Base-by-base conservation (phyloP, 37 sponge, comb jelly and placozoan species). In the Agelas oroides region DNA sequence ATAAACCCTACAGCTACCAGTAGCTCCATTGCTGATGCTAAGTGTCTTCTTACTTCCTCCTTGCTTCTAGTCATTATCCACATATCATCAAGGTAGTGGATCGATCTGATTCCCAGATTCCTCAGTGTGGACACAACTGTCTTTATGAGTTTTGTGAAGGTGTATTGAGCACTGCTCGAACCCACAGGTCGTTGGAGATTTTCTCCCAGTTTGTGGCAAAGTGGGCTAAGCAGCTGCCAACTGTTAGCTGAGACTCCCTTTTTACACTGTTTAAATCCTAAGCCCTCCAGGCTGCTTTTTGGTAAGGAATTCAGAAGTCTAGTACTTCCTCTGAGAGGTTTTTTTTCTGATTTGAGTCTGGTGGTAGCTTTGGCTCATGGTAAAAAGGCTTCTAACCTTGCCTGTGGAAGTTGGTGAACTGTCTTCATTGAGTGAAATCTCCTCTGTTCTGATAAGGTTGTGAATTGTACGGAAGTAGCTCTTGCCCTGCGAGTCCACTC, bases 401-500 rank as follows among this genome's bases (percentile, higher is more conserved):
- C 68, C 68, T 67, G 33, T 30, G 62, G 57, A 19, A 3, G 62
- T 33, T 58, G 34, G 5, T 25, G 27, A 53, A 19, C 53, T 35
- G 54, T 6, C 52, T 1, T 8, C 80, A 66, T 23, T 68, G 13
- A 35, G 13, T 21, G 6, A 38, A 20, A 11, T 78, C 24, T 15
- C 66, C 65, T 27, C 24, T 24, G 11, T 38, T n/a, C 20, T 13
- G 53, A 18, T 23, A 61, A 35, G 35, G 36, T 31, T 76, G 77
- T 27, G n/a, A n/a, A n/a, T n/a, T n/a, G 70, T 68, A 66, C 58
- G 70, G 23, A 32, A 60, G 1, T 2, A 21, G 38, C 52, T 80
- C 37, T 36, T 80, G 81, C 70, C 70, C 81, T 80, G 73, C 74
- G 73, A 65, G 74, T 74, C 54, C 83, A 41, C 46, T 61, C 73